Base-by-base conservation (phyloP, 1,140 invertebrate species). In the Plectus sambesii region DNA sequence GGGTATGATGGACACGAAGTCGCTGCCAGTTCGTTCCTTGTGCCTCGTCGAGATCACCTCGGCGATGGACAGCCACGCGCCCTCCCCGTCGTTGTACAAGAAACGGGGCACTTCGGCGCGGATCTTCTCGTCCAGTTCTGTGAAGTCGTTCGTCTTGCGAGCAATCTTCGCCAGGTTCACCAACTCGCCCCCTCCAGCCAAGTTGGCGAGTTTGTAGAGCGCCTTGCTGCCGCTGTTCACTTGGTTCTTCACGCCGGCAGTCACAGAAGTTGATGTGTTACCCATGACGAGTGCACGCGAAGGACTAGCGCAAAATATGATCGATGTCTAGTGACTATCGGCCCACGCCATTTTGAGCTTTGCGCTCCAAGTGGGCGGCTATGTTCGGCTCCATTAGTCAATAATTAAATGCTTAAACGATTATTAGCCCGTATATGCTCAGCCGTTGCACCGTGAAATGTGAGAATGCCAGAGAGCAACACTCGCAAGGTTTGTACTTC, bases 111-210 rank as follows among this genome's bases (percentile, higher is more conserved):
- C 84, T 70, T 87, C 83, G 1, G 82, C 84, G 69, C 61, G 20
- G 29, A 30, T 3, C 87, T 83, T 3, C 46, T 51, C 47, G 9
- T 58, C 40, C n/a, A 60, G 29, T 12, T 53, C 51, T 30, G 41
- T 41, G 62, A 81, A 89, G 61, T 88, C 83, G 68, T 87, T 87
- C 29, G 81, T 87, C 61, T 86, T 82, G 0, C 81, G 78, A 0
- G 85, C 86, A 58, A 84, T 75, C 72, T 94, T 93, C 81, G 89
- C 87, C 73, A 92, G 78, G 59, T 90, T 84, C 2, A 94, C 83
- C 2, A 94, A 72, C 38, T 88, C 74, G 35, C 90, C 89, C 35
- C 85, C 84, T 53, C 87, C 85, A 47, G 72, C 68, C 46, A 71
- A 51, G 49, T 71, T 62, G 2, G 72, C 64, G 2, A 72, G 42